phyloP scores from a whole-genome alignment of 1,140 invertebrate genomes.

The Drosophila truncata region DNA sequence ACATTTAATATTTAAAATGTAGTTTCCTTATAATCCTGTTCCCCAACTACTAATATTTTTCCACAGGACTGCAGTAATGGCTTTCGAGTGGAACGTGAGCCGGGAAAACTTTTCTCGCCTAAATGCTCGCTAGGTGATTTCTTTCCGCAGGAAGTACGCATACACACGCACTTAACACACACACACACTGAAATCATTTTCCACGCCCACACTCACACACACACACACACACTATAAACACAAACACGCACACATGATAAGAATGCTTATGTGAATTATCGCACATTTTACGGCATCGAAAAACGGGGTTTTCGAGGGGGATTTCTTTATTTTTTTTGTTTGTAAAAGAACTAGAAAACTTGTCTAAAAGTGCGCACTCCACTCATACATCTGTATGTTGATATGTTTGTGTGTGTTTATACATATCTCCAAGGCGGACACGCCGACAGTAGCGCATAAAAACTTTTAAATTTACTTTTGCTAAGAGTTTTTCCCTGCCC shows the following conservation, averaged over 20 bases:
- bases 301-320: conserved; percentile 36
- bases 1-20: background rate
- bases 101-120: conserved; percentile 74
- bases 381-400: conserved; percentile 58
- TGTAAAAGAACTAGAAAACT: conserved; percentile 76
- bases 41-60: conserved; percentile 54
- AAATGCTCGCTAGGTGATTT: conserved; percentile 70
- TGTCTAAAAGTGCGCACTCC: conserved; percentile 78
- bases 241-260: conserved; percentile 64
- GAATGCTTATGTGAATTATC: conserved; percentile 82
- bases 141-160: conserved; percentile 71
- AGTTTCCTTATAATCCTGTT: too few species aligned
- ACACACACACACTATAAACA: conserved; percentile 14
- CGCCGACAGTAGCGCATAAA: conserved; percentile 64
- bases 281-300: conserved; percentile 70
- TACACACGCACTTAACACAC: conserved; percentile 53
- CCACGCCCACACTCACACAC: conserved; percentile 36
- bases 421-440: conserved; percentile 44
- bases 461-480: conserved; percentile 84
- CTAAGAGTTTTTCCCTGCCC: conserved; percentile 69
- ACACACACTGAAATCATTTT: conserved; percentile 52
- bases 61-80: conserved; percentile 52
- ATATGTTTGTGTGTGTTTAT: conserved; percentile 12
- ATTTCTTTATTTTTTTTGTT: background rate
- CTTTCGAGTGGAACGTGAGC: conserved; percentile 73